Percentiles rank a stretch among this genome's conserved stretches.
Conservation (phyloP, 1,140 invertebrate genomes). For the Apocrypta bakeri region DNA sequence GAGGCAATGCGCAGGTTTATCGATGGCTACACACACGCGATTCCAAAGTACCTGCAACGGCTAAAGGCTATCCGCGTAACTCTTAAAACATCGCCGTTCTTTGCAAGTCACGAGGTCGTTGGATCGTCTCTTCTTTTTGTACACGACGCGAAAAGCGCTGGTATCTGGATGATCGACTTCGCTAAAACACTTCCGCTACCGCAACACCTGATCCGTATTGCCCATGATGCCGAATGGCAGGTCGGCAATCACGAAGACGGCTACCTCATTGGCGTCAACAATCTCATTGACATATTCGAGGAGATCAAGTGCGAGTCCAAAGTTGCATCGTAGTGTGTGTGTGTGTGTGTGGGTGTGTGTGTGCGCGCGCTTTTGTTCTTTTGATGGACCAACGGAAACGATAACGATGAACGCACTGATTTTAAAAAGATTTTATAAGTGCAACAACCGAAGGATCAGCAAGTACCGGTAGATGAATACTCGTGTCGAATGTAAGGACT, state of each 20-base stretch:
- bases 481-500: not conserved
- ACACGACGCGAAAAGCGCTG: constrained; percentile 90
- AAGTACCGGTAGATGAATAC: not conserved
- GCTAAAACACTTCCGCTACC: constrained; percentile 94
- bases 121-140: constrained; percentile 97
- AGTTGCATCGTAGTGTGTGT: not conserved
- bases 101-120: constrained; percentile 94
- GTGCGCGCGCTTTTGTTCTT: no score
- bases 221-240: constrained; percentile 90
- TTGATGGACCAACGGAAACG: not conserved
- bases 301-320: constrained; percentile 59
- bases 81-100: constrained; percentile 90
- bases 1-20: constrained; percentile 90
- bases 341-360: no score
- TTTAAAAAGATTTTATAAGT: not conserved
- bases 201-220: constrained; percentile 80
- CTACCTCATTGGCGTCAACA: constrained; percentile 95
- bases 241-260: constrained; percentile 99
- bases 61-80: constrained; percentile 88
- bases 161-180: constrained; percentile 98
- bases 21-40: constrained; percentile 83
- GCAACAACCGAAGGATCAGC: not conserved
- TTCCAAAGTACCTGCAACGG: constrained; percentile 88
- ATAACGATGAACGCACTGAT: not conserved
- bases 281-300: constrained; percentile 91